Evolutionary conservation across 2,797 vertebrate genomes (phyloP).

Genomic region (Chromis chromis): DNA sequence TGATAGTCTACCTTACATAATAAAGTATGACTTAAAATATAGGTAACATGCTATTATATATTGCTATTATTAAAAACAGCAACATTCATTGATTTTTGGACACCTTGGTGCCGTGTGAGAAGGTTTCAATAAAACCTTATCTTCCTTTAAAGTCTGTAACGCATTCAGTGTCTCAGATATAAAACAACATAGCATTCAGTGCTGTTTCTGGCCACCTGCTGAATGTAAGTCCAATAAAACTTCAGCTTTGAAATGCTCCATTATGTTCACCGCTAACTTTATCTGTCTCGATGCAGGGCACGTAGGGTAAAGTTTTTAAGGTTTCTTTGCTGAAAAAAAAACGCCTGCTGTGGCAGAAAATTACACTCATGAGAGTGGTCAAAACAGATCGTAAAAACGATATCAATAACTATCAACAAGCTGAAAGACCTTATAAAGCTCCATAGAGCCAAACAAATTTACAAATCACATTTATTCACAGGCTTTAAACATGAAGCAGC

Average conservation of each 20-base stretch:
- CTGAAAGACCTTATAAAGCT: background rate
- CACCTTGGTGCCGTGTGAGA: no score
- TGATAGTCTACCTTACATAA: background rate
- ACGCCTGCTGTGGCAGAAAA: background rate
- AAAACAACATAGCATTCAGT: background rate
- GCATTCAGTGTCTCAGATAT: background rate
- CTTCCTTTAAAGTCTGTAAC: background rate
- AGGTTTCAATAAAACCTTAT: no score
- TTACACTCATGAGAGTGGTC: background rate
- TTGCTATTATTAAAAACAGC: background rate
- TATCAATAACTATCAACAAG: background rate
- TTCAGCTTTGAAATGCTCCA: constrained; percentile 3
- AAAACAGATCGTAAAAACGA: background rate
- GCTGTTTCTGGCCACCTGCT: background rate
- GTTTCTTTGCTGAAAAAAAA: background rate
- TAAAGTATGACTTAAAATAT: background rate
- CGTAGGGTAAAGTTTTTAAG: background rate
- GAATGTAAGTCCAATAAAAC: background rate
- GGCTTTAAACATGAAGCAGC: background rate
- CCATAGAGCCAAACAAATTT: background rate
- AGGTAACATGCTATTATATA: background rate
- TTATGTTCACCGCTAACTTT: background rate
- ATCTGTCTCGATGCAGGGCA: background rate
- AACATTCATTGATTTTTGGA: background rate
- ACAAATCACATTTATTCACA: background rate